Conservation (phyloP, 2,113 vertebrate species). For the Grallaria varia region DNA sequence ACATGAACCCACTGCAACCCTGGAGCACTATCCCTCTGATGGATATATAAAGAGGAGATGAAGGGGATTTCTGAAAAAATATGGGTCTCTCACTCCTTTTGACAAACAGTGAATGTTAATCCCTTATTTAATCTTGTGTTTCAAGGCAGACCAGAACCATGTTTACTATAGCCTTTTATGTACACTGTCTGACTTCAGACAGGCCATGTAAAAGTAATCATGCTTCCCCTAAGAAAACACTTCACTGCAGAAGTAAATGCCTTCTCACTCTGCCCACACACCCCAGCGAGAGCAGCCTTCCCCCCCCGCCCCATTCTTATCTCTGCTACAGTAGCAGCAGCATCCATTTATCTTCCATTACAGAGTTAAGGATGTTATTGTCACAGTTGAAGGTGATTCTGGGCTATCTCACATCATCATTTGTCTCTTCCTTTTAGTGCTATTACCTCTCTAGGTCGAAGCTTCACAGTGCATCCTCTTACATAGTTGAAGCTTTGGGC, state of each 20-base stretch:
- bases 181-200: not conserved
- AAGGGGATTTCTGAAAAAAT: not conserved
- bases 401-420: not conserved
- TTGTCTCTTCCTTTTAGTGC: not conserved
- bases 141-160: not conserved
- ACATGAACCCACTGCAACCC: not conserved
- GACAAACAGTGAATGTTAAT: not conserved
- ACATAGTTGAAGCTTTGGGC: not conserved
- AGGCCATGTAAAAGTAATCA: not conserved
- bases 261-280: not conserved
- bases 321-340: not conserved
- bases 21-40: not conserved
- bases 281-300: not conserved
- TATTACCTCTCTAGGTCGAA: not conserved
- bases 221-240: not conserved
- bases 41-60: not conserved
- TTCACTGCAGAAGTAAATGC: not conserved
- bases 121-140: not conserved
- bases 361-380: not conserved
- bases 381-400: not conserved
- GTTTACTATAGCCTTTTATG: not conserved
- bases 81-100: not conserved
- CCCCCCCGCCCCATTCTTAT: not conserved
- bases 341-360: not conserved
- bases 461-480: not conserved